phyloP scores from a whole-genome alignment of 2,888 invertebrate genomes.

The Drosophila koepferae region DNA sequence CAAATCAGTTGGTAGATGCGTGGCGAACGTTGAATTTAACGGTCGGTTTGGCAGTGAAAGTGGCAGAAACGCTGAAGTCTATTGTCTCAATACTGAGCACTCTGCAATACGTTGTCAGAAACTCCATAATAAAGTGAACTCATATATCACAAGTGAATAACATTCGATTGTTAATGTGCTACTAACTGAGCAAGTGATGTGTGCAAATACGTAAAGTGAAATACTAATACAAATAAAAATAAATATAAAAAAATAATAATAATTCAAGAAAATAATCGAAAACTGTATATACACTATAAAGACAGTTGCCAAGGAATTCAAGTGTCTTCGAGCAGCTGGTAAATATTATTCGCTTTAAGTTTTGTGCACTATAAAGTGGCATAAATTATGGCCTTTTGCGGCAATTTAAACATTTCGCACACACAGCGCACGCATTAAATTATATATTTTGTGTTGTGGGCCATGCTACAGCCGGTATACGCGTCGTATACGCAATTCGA shows the following conservation, averaged over 20 bases:
- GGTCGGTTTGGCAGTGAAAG: constrained; percentile 83
- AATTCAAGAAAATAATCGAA: not conserved
- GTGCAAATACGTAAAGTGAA: not conserved
- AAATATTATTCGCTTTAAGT: constrained; percentile 39
- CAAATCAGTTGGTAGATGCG: constrained; percentile 82
- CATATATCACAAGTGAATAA: constrained; percentile 30
- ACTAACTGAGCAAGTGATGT: constrained; percentile 19
- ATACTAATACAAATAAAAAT: not conserved
- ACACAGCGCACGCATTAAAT: constrained; percentile 53
- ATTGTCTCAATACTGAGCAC: constrained; percentile 15
- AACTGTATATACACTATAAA: not conserved
- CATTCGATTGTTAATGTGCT: constrained; percentile 19
- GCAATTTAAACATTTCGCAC: constrained; percentile 42
- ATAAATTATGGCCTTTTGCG: constrained; percentile 45
- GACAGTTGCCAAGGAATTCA: not conserved
- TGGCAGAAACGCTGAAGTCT: constrained; percentile 37
- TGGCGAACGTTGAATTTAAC: constrained; percentile 84
- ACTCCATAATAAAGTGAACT: constrained; percentile 3
- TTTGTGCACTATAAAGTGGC: constrained; percentile 50
- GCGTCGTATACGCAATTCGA: constrained; percentile 66
- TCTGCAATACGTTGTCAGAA: constrained; percentile 18
- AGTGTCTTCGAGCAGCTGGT: constrained; percentile 33
- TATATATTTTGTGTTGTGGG: constrained; percentile 55
- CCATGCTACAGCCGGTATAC: constrained; percentile 41
- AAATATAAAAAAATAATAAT: not conserved